A percentile compares a stretch with the other conserved stretches of the same genome.
phyloP scores from a whole-genome alignment of 2,888 invertebrate species.

The Nipponacmea schrenckii region DNA sequence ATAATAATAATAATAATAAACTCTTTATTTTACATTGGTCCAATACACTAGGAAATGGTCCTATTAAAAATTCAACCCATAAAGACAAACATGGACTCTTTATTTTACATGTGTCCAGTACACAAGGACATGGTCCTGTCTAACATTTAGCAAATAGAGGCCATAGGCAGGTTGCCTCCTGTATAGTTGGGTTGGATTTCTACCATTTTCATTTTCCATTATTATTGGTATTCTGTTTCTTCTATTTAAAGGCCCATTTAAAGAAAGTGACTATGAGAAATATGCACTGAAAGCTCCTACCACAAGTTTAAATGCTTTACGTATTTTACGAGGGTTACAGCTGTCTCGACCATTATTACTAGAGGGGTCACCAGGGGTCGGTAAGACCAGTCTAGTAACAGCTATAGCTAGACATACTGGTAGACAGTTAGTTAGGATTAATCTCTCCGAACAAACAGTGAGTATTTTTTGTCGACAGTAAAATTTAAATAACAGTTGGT shows the following conservation, averaged over 20 bases:
- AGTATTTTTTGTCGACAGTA: conserved; percentile 59
- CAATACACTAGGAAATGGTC: too few species aligned
- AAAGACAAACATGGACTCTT: too few species aligned
- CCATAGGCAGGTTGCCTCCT: too few species aligned
- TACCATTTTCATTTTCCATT: too few species aligned
- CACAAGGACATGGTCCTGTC: too few species aligned
- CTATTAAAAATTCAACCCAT: too few species aligned
- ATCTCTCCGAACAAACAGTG: conserved; percentile 98
- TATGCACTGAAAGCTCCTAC: conserved; percentile 68
- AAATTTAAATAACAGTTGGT: too few species aligned
- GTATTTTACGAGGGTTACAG: conserved; percentile 88
- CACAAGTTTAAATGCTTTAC: conserved; percentile 79
- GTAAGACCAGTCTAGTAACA: conserved; percentile 94
- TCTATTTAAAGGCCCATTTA: conserved; percentile 27
- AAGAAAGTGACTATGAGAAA: conserved; percentile 20
- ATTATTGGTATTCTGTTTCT: background rate
- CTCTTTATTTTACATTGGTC: too few species aligned
- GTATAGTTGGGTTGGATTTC: too few species aligned
- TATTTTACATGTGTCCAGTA: too few species aligned
- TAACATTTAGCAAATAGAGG: too few species aligned
- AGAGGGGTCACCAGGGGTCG: conserved; percentile 95
- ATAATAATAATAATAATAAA: too few species aligned
- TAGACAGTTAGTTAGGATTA: conserved; percentile 88
- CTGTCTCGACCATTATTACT: conserved; percentile 86
- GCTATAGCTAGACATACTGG: conserved; percentile 88